Evolutionary conservation across 2,113 vertebrate genomes (phyloP), one percentile per base, ranked within the genome.

Genomic region (Ciconia maguari): DNA sequence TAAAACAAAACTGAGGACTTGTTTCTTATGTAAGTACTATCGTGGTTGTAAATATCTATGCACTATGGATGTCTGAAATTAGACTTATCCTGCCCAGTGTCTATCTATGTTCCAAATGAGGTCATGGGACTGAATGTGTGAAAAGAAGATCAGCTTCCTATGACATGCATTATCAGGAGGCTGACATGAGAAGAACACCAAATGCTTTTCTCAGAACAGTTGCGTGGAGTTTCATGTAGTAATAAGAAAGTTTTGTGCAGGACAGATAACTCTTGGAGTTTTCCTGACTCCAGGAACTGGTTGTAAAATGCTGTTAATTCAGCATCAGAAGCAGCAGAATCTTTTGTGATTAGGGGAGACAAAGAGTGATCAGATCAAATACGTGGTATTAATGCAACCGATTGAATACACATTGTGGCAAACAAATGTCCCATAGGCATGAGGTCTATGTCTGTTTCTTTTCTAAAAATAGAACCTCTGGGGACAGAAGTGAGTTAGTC

Each of bases 361-460:
- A 64, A 71, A 60, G 6, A 41, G 6, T 27, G 54, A 54, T 36
- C 27, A 41, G 13, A 48, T n/a, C 20, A 12, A 60, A 81, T 15
- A 38, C 7, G 4, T 0, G 1, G 4, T 72, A 74, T 34, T 52
- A 46, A 60, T 34, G 10, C 7, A 26, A 79, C 7, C 0, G 1
- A 6, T 58, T 60, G 14, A 51, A 38, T 11, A 64, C 9, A 38
- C 1, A 14, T 21, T 20, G 8, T 51, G 22, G 15, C 10, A 70
- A 92, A 62, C 0, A 77, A 38, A 58, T 38, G 19, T 34, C 27
- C 36, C 36, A 76, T 36, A 62, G 0, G 2, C 3, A 29, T 52
- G 8, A 64, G 13, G 4, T 6, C 24, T 26, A 3, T 22, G 13
- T 22, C 38, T 66, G 9, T 51, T 64, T 46, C 14, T 48, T 61